Conservation (phyloP, 2,113 vertebrate species). For the Myiagra hebetior region DNA sequence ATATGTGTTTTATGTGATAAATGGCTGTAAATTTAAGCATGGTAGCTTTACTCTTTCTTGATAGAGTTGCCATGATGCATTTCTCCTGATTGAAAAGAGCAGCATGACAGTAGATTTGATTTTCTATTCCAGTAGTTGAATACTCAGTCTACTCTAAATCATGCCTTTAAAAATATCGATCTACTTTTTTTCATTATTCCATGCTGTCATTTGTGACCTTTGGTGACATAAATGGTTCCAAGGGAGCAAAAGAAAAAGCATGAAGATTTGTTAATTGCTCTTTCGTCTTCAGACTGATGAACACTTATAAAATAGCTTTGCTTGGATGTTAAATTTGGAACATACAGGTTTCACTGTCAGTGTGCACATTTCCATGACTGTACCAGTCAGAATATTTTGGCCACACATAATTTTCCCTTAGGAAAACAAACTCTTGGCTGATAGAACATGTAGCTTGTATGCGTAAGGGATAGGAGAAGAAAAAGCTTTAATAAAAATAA, state of each 20-base stretch:
- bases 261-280: background rate
- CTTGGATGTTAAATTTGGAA: conserved; percentile 11
- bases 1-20: background rate
- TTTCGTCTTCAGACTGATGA: background rate
- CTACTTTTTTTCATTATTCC: background rate
- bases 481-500: background rate
- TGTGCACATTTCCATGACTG: background rate
- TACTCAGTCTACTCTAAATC: background rate
- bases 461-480: background rate
- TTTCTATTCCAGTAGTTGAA: background rate
- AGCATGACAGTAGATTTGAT: background rate
- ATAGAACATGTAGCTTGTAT: background rate
- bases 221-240: background rate
- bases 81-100: background rate
- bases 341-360: background rate
- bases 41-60: background rate
- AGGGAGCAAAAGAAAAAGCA: background rate
- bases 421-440: background rate
- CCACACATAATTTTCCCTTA: background rate
- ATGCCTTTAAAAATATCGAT: background rate
- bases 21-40: background rate
- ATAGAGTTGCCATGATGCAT: background rate
- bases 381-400: background rate
- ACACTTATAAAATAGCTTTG: background rate
- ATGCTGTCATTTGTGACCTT: conserved; percentile 32